Percentiles rank a stretch among this genome's conserved stretches.
These are phyloP conservation scores for Hydrotaea diabolus DNA, from an alignment of 2,888 invertebrate genomes.

Conservation along the genomic window DNA sequence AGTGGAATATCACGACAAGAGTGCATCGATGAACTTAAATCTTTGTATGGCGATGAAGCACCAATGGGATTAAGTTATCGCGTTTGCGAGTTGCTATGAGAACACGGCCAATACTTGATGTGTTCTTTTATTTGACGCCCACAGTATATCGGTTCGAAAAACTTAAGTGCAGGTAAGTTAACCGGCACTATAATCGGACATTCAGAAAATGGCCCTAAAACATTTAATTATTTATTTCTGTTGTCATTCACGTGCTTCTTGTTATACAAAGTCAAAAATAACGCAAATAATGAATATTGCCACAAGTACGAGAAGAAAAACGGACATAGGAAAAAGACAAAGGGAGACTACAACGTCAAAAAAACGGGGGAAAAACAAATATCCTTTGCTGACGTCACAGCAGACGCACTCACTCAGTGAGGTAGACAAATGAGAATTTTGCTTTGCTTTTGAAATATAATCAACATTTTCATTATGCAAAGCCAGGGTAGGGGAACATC, in stretches of 20 bases:
- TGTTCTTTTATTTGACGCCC: too few relatives aligned
- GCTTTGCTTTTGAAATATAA: not conserved
- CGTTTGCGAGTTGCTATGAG: too few relatives aligned
- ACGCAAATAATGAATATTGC: not conserved
- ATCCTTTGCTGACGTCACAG: constrained; percentile 17
- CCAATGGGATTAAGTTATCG: too few relatives aligned
- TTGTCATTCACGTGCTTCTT: not conserved
- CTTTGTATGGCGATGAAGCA: too few relatives aligned
- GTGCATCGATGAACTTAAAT: too few relatives aligned
- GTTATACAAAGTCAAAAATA: not conserved
- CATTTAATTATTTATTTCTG: not conserved
- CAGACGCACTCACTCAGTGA: not conserved
- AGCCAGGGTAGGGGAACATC: not conserved
- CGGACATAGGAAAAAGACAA: too few relatives aligned
- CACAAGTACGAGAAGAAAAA: not conserved
- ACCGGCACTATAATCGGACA: too few relatives aligned
- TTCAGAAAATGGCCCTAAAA: too few relatives aligned
- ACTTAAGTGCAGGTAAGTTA: too few relatives aligned
- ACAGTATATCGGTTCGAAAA: too few relatives aligned
- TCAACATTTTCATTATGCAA: not conserved
- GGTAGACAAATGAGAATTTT: not conserved
- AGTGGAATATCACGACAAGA: too few relatives aligned
- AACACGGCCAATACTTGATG: too few relatives aligned
- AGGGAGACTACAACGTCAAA: not conserved
- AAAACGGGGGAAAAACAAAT: not conserved